Conservation (phyloP, 2,888 invertebrate species). For the Aspidiotus rigidus region DNA sequence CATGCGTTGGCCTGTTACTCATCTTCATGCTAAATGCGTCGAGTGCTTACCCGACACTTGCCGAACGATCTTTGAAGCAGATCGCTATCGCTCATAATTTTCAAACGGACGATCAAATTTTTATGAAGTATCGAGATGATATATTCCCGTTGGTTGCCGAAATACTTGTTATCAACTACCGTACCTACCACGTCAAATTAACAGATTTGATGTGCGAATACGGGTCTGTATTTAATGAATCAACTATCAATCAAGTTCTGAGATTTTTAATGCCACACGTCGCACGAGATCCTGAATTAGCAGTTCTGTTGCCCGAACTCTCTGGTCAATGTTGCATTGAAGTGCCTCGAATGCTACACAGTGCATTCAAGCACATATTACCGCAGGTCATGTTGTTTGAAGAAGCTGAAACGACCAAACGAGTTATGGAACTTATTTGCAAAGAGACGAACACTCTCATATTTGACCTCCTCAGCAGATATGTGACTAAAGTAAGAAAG, state of each 20-base stretch:
- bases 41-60: neutral
- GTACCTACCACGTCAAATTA: neutral
- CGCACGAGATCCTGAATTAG: neutral
- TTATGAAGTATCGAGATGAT: slow-evolving; percentile 19
- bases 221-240: neutral
- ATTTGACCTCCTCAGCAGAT: neutral
- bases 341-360: neutral
- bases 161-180: slow-evolving; percentile 7
- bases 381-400: slow-evolving; percentile 60
- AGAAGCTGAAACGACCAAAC: slow-evolving; percentile 48
- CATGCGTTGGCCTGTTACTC: slow-evolving; percentile 12
- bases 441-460: slow-evolving; percentile 46
- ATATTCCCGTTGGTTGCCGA: slow-evolving; percentile 13
- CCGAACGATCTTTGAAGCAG: slow-evolving; percentile 8
- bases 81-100: slow-evolving; percentile 9
- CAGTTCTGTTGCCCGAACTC: neutral
- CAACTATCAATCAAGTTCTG: slow-evolving; percentile 9
- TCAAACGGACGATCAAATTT: slow-evolving; percentile 15
- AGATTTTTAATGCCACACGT: slow-evolving; percentile 7
- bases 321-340: neutral
- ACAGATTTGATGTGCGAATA: slow-evolving; percentile 5
- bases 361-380: slow-evolving; percentile 56
- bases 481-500: slow-evolving; percentile 5
- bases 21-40: slow-evolving; percentile 3
- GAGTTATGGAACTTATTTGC: slow-evolving; percentile 56